Evolutionary conservation across 2,113 vertebrate genomes (phyloP).

Genomic region (Panthera leo): DNA sequence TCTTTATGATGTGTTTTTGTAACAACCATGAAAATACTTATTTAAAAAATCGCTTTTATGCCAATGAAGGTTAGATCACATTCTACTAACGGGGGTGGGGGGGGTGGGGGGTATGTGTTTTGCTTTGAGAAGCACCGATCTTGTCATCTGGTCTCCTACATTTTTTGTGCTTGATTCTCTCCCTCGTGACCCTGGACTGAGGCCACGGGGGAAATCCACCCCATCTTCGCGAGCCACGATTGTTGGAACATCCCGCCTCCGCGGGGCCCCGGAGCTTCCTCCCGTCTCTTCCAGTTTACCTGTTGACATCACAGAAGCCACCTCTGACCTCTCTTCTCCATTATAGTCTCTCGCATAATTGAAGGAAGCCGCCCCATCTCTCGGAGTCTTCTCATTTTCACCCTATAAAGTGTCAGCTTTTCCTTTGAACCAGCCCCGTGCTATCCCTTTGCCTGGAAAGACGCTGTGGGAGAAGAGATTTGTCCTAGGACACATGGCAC

Average conservation of each 20-base stretch:
- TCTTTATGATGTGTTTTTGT: not conserved
- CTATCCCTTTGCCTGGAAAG: not conserved
- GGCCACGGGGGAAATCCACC: not conserved
- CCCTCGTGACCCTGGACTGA: not conserved
- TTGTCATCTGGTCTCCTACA: not conserved
- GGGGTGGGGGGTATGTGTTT: not conserved
- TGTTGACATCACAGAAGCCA: not conserved
- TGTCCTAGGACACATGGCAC: not conserved
- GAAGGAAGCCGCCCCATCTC: not conserved
- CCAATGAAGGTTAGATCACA: not conserved
- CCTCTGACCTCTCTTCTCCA: not conserved
- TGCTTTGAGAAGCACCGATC: not conserved
- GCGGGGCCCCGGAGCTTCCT: not conserved
- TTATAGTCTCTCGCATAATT: not conserved
- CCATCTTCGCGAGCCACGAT: not conserved
- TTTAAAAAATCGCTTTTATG: not conserved
- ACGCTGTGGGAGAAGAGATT: not conserved
- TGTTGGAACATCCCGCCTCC: not conserved
- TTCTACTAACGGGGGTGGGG: not conserved
- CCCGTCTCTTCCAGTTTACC: not conserved
- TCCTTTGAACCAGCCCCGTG: not conserved
- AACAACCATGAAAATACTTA: slow-evolving; percentile 22
- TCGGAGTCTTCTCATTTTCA: not conserved
- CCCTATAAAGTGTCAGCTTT: not conserved
- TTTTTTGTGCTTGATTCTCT: not conserved